Evolutionary conservation across 1,140 invertebrate species (phyloP), one percentile per base, ranked within the genome.

Genomic region (Hyposmocoma kahamanoa): DNA sequence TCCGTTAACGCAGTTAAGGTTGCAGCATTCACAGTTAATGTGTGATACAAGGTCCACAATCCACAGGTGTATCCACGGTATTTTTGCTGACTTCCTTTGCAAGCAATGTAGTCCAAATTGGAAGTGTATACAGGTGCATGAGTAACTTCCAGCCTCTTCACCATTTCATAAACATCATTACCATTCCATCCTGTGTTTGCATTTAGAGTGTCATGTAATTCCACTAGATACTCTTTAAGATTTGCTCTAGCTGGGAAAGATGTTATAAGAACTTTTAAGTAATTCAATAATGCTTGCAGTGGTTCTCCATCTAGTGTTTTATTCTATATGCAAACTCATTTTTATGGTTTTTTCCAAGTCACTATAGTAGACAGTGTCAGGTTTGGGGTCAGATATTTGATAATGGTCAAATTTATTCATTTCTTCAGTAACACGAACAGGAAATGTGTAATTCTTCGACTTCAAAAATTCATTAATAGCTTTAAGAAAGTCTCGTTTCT

Each of bases 31-130:
- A 98, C 94, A 8, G 96, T 97, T 18, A 99, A 78, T 34, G 93
- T 95, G 73, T 99, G 98, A 78, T 99, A 99, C 49, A 98, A 87
- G 24, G 91, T 94, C 98, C 98, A 99, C 11, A 99, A 82, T 0
- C 95, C 93, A 87, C 98, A 99, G 0, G 97, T 95, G 76, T 96
- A 99, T n/a, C 97, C 96, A 39, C 98, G 89, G 41, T 88, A 90
- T 24, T 89, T 84, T 1, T 91, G 77, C 34, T 88, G 79, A 68
- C 94, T 96, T 5, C 96, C 96, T 62, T 89, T 88, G 75, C 98
- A 99, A 9, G 92, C 93, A 41, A 94, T 87, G 93, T 95, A 99
- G 20, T 89, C 86, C 58, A 90, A 76, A 10, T 89, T 74, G 9
- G 88, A 85, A 1, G 86, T 85, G 67, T 90, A 90, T n/a, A 91